Base-by-base conservation (phyloP, 2,797 vertebrate genomes). In the Sebastes flavidus region DNA sequence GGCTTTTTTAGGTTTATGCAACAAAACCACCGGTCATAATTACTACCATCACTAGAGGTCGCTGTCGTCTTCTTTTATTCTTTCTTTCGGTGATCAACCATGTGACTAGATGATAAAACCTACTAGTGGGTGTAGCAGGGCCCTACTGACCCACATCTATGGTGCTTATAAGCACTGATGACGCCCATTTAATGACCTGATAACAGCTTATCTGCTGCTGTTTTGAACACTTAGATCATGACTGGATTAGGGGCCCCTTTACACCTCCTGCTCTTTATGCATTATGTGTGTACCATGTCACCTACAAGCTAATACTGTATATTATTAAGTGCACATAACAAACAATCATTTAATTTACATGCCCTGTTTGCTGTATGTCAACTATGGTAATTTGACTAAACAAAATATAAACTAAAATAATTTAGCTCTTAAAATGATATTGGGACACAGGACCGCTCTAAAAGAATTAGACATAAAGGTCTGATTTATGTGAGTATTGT, bases 121-220 rank as follows among this genome's bases (percentile, higher is more conserved):
- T 42, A 42, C 38, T 42, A 16, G 2, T 42, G 38, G 14, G 14
- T 42, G 38, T 16, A 42, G 14, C 14, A 42, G 38, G 38, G 38
- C 38, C 14, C 38, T 42, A 42, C 38, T 16, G 38, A 42, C 38
- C 38, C 14, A 42, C 38, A 42, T 42, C 14, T 42, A 42, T 42
- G 38, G 14, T 42, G 38, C 38, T 42, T 42, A 42, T 42, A 42
- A 42, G 6, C 38, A 16, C 38, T 38, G 38, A 42, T 42, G 7
- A 42, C 38, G 38, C 14, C 38, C 1, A 42, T 42, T 42, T 42
- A 16, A 42, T 42, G 38, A 0, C 0, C 38, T 42, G 38, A 42
- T 42, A 42, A 42, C 14, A 1, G 42, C 42, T 46, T 18, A 46
- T 46, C 7, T 6, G 0, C 42, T 46, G 0, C 0, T 52, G 20